A percentile compares a stretch with the other conserved stretches of the same genome.
phyloP scores from a whole-genome alignment of 1,140 invertebrate genomes.

The Macrotrachela quadricornifera region DNA sequence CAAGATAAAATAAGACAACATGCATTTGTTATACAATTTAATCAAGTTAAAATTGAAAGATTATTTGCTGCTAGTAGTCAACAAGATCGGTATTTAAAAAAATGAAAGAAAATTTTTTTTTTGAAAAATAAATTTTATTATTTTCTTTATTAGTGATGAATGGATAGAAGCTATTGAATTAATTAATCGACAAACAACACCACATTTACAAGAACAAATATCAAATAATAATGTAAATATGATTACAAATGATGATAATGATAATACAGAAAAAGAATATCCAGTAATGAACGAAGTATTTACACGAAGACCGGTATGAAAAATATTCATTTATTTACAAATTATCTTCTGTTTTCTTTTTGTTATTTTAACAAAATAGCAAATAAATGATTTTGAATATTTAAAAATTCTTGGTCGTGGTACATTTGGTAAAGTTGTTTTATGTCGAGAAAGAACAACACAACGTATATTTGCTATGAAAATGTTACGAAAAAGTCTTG shows the following conservation, averaged over 20 bases:
- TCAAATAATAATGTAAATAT: background rate
- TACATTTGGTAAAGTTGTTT: constrained; percentile 96
- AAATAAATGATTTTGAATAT: constrained; percentile 32
- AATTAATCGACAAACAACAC: background rate
- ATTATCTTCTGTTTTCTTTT: background rate
- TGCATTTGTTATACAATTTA: constrained; percentile 81
- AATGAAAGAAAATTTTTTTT: background rate
- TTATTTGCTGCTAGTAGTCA: constrained; percentile 1
- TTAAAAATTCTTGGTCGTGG: constrained; percentile 93
- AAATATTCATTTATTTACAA: background rate
- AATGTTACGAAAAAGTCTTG: constrained; percentile 94
- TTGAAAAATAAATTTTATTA: background rate
- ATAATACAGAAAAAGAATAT: background rate
- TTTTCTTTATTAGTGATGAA: constrained; percentile 39
- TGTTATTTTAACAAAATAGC: no score
- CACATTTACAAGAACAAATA: background rate
- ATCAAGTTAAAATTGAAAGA: background rate
- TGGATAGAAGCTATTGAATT: constrained; percentile 48
- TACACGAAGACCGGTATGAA: background rate
- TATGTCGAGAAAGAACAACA: constrained; percentile 82
- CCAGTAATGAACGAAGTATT: background rate
- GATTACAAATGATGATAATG: background rate
- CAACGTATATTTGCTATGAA: constrained; percentile 89
- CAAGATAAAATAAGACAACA: constrained; percentile 78
- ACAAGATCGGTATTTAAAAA: background rate